These are phyloP conservation scores for Gorsachius magnificus DNA, from an alignment of 2,797 vertebrate genomes.

Conservation along the genomic window DNA sequence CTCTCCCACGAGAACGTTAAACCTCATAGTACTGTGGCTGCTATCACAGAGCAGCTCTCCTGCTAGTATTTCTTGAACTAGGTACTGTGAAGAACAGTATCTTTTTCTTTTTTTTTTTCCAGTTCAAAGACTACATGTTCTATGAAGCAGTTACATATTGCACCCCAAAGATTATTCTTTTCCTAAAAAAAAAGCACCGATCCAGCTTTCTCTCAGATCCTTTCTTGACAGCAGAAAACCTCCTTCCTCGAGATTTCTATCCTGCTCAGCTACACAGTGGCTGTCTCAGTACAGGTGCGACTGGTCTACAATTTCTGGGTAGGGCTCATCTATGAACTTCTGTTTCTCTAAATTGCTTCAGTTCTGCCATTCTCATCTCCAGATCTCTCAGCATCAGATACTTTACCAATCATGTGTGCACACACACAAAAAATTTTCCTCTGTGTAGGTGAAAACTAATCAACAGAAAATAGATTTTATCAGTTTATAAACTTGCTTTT, in stretches of 20 bases:
- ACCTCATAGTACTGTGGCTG: not conserved
- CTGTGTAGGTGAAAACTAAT: not conserved
- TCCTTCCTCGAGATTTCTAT: not conserved
- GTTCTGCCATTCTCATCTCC: not conserved
- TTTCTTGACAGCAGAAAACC: not conserved
- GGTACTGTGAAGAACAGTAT: not conserved
- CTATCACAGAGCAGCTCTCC: not conserved
- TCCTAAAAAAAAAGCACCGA: not conserved
- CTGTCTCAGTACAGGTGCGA: not conserved
- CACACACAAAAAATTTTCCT: not conserved
- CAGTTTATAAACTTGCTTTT: not conserved
- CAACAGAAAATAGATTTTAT: not conserved
- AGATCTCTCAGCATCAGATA: not conserved
- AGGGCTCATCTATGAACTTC: not conserved
- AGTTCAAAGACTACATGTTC: not conserved
- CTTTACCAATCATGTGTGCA: not conserved
- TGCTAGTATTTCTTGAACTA: not conserved
- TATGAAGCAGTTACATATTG: not conserved
- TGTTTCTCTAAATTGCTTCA: not conserved
- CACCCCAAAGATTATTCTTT: not conserved
- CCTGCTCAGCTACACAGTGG: not conserved
- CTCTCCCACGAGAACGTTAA: not conserved
- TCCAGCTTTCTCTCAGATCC: not conserved
- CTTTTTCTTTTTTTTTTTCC: too few species aligned
- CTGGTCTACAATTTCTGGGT: not conserved